A percentile compares a stretch with the other conserved stretches of the same genome.
phyloP scores from a whole-genome alignment of 1,140 invertebrate species.

The Drosophila lowei region DNA sequence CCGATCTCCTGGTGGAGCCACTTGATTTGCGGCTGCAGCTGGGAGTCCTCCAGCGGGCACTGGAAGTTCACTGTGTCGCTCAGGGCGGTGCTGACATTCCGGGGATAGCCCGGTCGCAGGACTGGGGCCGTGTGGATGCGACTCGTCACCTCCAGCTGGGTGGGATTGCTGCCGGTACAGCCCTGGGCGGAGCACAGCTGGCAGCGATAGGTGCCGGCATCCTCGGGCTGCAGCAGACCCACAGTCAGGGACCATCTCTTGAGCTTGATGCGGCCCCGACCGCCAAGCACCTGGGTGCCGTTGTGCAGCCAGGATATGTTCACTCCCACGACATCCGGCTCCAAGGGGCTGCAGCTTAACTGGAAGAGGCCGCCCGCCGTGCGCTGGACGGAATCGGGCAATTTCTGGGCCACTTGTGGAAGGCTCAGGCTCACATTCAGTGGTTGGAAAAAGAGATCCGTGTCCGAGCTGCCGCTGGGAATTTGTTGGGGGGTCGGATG shows the following conservation, averaged over 20 bases:
- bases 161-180: conserved; percentile 88
- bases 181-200: conserved; percentile 90
- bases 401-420: conserved; percentile 51
- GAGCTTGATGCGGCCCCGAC: conserved; percentile 65
- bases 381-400: conserved; percentile 39
- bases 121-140: conserved; percentile 90
- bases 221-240: conserved; percentile 88
- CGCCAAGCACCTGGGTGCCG: conserved; percentile 59
- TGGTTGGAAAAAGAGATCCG: conserved; percentile 31
- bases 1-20: conserved; percentile 84
- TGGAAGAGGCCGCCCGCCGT: conserved; percentile 87
- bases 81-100: conserved; percentile 89
- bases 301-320: conserved; percentile 92
- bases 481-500: neutral
- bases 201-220: conserved; percentile 94
- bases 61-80: conserved; percentile 88
- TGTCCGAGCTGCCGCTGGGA: neutral
- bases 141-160: conserved; percentile 42
- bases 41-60: conserved; percentile 87
- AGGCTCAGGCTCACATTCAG: conserved; percentile 6
- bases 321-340: conserved; percentile 86
- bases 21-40: conserved; percentile 89
- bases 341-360: conserved; percentile 85
- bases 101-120: conserved; percentile 89
- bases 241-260: conserved; percentile 88